A percentile compares a stretch with the other conserved stretches of the same genome.
phyloP scores from a whole-genome alignment of 2,797 vertebrate species.

The Erithacus rubecula region DNA sequence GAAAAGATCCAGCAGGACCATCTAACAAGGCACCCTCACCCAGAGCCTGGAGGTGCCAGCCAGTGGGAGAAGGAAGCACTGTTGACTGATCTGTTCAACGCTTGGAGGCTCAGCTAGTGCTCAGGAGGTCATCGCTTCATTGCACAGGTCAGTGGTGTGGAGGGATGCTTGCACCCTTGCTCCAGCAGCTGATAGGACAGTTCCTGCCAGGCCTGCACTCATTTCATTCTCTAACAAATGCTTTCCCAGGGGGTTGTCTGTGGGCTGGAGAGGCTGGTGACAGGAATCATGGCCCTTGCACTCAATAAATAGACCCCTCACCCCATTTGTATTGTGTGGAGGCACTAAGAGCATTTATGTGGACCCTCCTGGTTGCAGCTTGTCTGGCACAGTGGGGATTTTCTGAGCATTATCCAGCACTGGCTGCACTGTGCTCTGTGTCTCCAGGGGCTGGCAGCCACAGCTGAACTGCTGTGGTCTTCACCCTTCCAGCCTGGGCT shows the following conservation, averaged over 20 bases:
- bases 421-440: not conserved
- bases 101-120: not conserved
- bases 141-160: not conserved
- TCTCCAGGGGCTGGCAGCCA: not conserved
- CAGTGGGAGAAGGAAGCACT: not conserved
- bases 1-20: not conserved
- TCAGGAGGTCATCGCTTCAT: accelerated
- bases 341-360: not conserved
- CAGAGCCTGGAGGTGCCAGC: not conserved
- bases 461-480: not conserved
- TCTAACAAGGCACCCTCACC: not conserved
- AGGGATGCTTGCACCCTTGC: not conserved
- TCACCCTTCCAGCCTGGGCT: not conserved
- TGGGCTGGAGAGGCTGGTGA: not conserved
- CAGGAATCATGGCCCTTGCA: accelerated
- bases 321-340: not conserved
- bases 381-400: not conserved
- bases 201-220: not conserved
- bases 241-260: not conserved
- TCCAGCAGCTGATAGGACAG: accelerated
- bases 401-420: not conserved
- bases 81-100: not conserved
- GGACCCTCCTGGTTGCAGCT: not conserved
- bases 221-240: not conserved
- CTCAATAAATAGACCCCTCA: not conserved